Base-by-base conservation (phyloP, 30 jellyfish, hydroid and myxozoan species). In the Aurelia sp. region DNA sequence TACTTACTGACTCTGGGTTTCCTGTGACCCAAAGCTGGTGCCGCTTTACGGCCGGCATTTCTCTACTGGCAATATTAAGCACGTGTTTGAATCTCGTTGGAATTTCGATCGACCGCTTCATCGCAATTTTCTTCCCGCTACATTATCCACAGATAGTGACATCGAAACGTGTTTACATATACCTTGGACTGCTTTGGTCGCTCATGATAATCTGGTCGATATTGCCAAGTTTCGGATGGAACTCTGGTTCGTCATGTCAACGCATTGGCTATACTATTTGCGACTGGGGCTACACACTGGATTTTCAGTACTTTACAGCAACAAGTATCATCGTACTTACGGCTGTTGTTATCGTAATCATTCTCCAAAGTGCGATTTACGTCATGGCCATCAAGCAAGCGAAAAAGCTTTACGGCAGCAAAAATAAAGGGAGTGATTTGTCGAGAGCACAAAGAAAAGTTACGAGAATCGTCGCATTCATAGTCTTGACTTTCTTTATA, bases 21-120 rank as follows among this genome's bases (percentile, higher is more conserved):
- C 31, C 91, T 10, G 76, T 48, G 9, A 21, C 78, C 31, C 91
- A 82, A 50, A 8, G n/a, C 10, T 82, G 91, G 91, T 82, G 91
- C 71, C 78, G 72, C 7, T 16, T 82, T 10, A 53, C 74, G 40
- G 91, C 85, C 13, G 85, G 69, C 9, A 31, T 82, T 37, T 59
- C 85, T 19, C 35, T 82, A 35, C 79, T 82, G 60, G 91, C 91
- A 4, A 59, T 69, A 37, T 69, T 74, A 7, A 69, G 84, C 58
- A 82, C 91, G 68, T 82, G 91, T 66, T 65, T 82, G 71, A 82
- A 71, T 48, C 79, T 82, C 62, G 91, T 82, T 11, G 76, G 91
- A 13, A 70, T 82, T 44, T 82, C 91, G 21, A 47, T 82, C 40
- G 91, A 82, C 79, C 67, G 91, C 3, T 82, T 63, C 85, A 55